Percentiles rank a stretch among this genome's conserved stretches.
phyloP scores from a whole-genome alignment of 2,797 vertebrate species.

The Zalophus californianus region DNA sequence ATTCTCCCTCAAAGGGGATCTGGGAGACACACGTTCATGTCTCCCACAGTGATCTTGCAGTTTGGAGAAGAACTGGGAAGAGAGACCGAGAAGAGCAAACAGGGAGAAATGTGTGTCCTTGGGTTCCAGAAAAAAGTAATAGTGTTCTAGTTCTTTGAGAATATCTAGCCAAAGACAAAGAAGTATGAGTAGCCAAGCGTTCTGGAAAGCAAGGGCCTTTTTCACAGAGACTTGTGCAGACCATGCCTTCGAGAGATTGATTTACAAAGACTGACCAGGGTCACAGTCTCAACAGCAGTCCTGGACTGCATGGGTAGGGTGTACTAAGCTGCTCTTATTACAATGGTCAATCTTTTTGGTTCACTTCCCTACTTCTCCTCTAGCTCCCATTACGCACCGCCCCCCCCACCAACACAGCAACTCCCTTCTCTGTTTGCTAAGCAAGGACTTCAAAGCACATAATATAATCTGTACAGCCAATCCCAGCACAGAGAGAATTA shows the following conservation, averaged over 20 bases:
- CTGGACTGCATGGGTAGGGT: accelerated
- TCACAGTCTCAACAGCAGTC: background rate
- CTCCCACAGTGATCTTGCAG: background rate
- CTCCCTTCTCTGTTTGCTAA: background rate
- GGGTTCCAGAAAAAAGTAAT: background rate
- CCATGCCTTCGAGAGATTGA: background rate
- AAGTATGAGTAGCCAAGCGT: background rate
- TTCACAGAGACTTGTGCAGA: background rate
- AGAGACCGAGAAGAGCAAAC: background rate
- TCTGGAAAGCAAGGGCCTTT: background rate
- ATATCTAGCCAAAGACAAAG: background rate
- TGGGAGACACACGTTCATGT: accelerated
- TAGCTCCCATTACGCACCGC: background rate
- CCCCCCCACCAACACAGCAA: too few relatives aligned
- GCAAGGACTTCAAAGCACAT: background rate
- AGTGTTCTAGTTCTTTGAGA: background rate
- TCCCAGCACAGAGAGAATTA: background rate
- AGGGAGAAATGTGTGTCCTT: background rate
- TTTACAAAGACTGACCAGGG: background rate
- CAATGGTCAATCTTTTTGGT: background rate
- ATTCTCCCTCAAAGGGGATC: background rate
- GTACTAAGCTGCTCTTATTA: background rate
- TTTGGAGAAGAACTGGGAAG: background rate
- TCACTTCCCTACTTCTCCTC: background rate
- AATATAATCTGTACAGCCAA: background rate